These are phyloP conservation scores for Eilema caniola DNA, from an alignment of 2,888 invertebrate genomes.

Conservation along the genomic window DNA sequence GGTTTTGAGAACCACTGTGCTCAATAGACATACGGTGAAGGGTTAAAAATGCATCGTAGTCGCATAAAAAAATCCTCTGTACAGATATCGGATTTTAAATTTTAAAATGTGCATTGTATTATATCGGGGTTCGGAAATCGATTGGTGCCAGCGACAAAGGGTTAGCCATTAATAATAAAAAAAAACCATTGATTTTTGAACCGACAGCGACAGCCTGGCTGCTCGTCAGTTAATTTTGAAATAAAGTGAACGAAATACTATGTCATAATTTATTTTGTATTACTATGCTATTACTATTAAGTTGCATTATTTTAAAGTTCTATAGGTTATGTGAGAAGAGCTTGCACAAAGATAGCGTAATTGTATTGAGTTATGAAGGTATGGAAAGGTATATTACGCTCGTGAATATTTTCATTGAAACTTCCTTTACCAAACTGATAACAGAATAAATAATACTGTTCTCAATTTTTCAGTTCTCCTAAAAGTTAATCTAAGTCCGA, in stretches of 20 bases:
- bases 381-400: no score
- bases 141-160: constrained; percentile 83
- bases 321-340: no score
- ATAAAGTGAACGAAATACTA: constrained; percentile 53
- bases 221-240: constrained; percentile 53
- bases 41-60: constrained; percentile 87
- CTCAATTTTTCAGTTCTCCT: no score
- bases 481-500: no score
- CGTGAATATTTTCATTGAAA: no score
- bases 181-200: constrained; percentile 77
- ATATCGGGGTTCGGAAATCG: constrained; percentile 83
- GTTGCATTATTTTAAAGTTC: neutral
- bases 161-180: constrained; percentile 84
- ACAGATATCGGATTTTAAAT: constrained; percentile 87
- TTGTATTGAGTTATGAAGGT: no score
- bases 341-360: no score
- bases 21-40: constrained; percentile 79
- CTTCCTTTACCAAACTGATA: no score
- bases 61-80: constrained; percentile 78
- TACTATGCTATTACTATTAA: neutral
- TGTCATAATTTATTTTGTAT: constrained; percentile 41
- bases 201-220: constrained; percentile 84
- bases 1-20: constrained; percentile 65
- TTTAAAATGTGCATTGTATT: constrained; percentile 87
- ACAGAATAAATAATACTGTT: no score